phyloP scores from a whole-genome alignment of 2,888 invertebrate species.

The Epinotia brunnichana region DNA sequence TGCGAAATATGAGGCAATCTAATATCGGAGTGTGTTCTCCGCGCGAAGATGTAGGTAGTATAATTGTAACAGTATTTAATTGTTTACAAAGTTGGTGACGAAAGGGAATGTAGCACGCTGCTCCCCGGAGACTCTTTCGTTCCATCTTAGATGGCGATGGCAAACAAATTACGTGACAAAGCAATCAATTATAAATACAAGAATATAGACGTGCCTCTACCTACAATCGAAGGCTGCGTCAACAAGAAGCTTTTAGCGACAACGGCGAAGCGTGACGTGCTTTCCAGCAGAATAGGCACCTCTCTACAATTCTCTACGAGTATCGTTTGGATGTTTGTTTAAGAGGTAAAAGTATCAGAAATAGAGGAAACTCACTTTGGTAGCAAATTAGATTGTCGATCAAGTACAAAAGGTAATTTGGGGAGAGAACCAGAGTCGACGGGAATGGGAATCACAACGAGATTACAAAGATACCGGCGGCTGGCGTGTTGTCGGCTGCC shows the following conservation, averaged over 20 bases:
- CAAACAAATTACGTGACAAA: slow-evolving; percentile 84
- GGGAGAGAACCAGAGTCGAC: slow-evolving; percentile 71
- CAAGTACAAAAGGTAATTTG: slow-evolving; percentile 77
- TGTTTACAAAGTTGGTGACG: slow-evolving; percentile 77
- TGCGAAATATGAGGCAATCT: not conserved
- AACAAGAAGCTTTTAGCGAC: slow-evolving; percentile 82
- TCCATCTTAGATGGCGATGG: slow-evolving; percentile 64
- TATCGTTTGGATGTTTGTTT: slow-evolving; percentile 60
- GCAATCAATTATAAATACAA: slow-evolving; percentile 83
- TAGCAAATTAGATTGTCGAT: slow-evolving; percentile 77
- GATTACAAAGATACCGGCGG: slow-evolving; percentile 76
- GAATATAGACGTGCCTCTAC: slow-evolving; percentile 74
- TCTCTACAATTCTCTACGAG: slow-evolving; percentile 62
- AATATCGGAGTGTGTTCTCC: too few species aligned
- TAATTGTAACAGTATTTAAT: slow-evolving; percentile 59
- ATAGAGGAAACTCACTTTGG: slow-evolving; percentile 69
- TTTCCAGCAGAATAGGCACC: slow-evolving; percentile 63
- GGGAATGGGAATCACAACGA: slow-evolving; percentile 75
- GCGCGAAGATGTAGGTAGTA: too few species aligned
- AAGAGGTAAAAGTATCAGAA: slow-evolving; percentile 57
- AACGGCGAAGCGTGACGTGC: slow-evolving; percentile 69
- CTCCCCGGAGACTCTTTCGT: slow-evolving; percentile 74
- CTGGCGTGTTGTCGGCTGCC: slow-evolving; percentile 64
- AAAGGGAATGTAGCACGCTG: slow-evolving; percentile 65
- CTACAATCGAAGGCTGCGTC: slow-evolving; percentile 81